Evolutionary conservation across 2,113 vertebrate species (phyloP), one percentile per base, ranked within the genome.

Genomic region (Rissa tridactyla): DNA sequence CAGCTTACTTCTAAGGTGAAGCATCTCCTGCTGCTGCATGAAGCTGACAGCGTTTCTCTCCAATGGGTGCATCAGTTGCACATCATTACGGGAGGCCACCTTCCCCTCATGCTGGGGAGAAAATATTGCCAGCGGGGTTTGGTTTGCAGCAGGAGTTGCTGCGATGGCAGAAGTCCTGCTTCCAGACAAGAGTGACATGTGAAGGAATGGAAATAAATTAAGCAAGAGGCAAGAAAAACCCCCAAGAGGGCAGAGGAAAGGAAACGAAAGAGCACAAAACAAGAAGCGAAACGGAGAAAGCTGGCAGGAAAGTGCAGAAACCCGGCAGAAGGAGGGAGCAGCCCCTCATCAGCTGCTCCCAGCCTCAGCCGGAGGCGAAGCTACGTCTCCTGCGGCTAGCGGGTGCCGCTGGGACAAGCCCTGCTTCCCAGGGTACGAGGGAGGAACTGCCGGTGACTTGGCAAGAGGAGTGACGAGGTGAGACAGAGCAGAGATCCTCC

Each of bases 1-100:
- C 44, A 30, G 22, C n/a, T 92, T 36, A 44, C 27, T 94, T 93
- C 58, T 66, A 94, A 91, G 84, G 82, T 79, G 90, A 96, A 96
- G 46, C 54, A 94, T 30, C 66, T 84, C 38, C 68, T 88, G 72
- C 54, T 60, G 16, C 36, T 64, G 57, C 49, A 49, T 9, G 87
- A 64, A 64, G 69, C 51, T 47, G 55, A 36, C 52, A 69, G 64
- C 3, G 25, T 51, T 85, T 47, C 8, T 13, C 40, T 73, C 60
- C 78, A 68, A 3, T 1, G 11, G 49, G 32, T 20, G 14, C 46
- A 38, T 3, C 9, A 20, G 44, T 20, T 32, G 13, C 27, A 42
- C 0, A 3, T 9, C 0, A 4, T 10, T 25, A 65, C 0, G 7
- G 60, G 54, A 13, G 44, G 61, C 6, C 49, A 82, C 71, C 15